Percentiles rank a stretch among this genome's conserved stretches.
Conservation (phyloP, 2,888 invertebrate species). For the Venustoraphidia nigricollis region DNA sequence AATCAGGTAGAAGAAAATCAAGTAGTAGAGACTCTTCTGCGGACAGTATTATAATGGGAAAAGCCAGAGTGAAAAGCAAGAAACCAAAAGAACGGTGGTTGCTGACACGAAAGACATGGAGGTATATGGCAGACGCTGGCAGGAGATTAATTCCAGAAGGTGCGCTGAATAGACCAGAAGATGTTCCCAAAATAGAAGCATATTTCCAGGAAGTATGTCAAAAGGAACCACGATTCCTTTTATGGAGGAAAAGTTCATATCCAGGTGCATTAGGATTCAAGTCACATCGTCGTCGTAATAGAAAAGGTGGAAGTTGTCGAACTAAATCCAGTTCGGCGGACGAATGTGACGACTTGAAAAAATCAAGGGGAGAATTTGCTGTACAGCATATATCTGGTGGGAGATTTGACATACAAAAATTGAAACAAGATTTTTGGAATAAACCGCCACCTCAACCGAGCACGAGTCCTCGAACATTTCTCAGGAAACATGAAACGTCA, state of each 20-base stretch:
- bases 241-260: slow-evolving; percentile 73
- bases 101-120: slow-evolving; percentile 77
- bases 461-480: slow-evolving; percentile 8
- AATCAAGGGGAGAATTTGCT: slow-evolving; percentile 31
- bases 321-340: slow-evolving; percentile 48
- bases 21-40: neutral
- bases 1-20: neutral
- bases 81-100: slow-evolving; percentile 70
- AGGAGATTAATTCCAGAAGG: slow-evolving; percentile 74
- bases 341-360: slow-evolving; percentile 38
- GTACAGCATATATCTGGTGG: slow-evolving; percentile 40
- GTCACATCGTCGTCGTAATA: slow-evolving; percentile 37
- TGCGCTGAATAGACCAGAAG: slow-evolving; percentile 53
- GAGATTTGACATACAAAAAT: slow-evolving; percentile 50
- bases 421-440: slow-evolving; percentile 50
- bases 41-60: slow-evolving; percentile 31
- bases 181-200: slow-evolving; percentile 65
- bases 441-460: slow-evolving; percentile 24
- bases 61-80: slow-evolving; percentile 33
- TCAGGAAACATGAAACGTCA: slow-evolving; percentile 13
- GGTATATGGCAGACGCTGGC: slow-evolving; percentile 85
- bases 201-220: slow-evolving; percentile 73
- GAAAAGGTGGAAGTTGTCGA: slow-evolving; percentile 52
- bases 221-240: slow-evolving; percentile 57
- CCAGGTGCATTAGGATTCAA: slow-evolving; percentile 50